A percentile compares a stretch with the other conserved stretches of the same genome.
phyloP scores from a whole-genome alignment of 2,113 vertebrate species.

The Gasterosteus nipponicus region DNA sequence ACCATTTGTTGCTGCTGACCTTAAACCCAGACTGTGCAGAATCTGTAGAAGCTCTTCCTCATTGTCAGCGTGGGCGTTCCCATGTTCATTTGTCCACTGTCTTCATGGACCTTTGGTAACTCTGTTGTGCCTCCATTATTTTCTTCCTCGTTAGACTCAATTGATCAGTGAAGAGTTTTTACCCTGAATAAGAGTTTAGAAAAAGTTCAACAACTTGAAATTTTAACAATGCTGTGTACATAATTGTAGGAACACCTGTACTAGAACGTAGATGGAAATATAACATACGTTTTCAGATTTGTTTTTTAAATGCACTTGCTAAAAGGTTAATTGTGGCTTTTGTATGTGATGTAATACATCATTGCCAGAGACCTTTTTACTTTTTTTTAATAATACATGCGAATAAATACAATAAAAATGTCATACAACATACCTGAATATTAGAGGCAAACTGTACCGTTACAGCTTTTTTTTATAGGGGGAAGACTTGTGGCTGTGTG shows the following conservation, averaged over 20 bases:
- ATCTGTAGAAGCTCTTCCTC: conserved; percentile 3
- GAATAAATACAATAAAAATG: background rate
- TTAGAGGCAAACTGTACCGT: background rate
- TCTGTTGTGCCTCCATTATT: background rate
- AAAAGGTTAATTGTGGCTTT: background rate
- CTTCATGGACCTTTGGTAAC: background rate
- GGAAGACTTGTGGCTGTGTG: background rate
- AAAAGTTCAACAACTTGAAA: conserved; percentile 10
- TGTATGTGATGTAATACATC: conserved; percentile 7
- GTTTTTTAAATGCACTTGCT: background rate
- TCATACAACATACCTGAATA: conserved; percentile 5
- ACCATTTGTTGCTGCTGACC: conserved; percentile 10
- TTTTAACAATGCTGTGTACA: conserved; percentile 6
- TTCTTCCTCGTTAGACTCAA: background rate
- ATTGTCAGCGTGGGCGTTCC: conserved; percentile 1
- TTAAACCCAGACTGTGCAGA: conserved; percentile 21
- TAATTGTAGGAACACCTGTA: conserved; percentile 9
- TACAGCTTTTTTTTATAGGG: background rate
- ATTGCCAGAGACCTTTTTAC: background rate
- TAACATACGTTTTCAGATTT: no score
- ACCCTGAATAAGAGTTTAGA: conserved; percentile 1
- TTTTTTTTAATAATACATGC: no score
- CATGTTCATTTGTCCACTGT: background rate
- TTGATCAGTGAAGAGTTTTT: background rate
- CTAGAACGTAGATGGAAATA: background rate